Conservation (phyloP, 2,113 vertebrate species). For the Caracal caracal region DNA sequence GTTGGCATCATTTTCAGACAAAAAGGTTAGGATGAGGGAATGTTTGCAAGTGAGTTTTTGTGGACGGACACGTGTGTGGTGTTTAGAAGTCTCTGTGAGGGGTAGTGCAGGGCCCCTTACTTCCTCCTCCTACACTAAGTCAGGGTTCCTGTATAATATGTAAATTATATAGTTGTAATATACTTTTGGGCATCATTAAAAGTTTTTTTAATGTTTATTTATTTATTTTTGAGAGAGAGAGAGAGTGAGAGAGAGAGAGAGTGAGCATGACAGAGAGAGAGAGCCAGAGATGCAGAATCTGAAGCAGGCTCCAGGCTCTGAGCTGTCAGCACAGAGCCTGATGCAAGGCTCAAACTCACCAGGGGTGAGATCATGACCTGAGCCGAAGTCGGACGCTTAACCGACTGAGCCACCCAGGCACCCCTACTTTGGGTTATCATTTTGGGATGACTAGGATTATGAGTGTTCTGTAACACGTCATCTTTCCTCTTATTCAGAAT, state of each 20-base stretch:
- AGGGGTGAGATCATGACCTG: no score
- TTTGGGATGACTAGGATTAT: background rate
- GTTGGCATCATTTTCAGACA: background rate
- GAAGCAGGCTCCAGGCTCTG: no score
- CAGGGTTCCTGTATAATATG: background rate
- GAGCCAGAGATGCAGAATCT: no score
- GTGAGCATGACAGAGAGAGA: no score
- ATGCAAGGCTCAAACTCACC: no score
- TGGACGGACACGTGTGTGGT: fast-evolving
- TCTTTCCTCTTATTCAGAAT: background rate
- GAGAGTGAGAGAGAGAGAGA: no score
- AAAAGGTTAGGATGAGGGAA: background rate
- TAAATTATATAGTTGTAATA: background rate
- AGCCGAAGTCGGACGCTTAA: no score
- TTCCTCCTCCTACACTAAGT: background rate
- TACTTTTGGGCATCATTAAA: background rate
- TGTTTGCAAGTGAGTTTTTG: background rate
- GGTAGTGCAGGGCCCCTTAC: fast-evolving
- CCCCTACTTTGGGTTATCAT: background rate
- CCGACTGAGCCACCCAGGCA: no score
- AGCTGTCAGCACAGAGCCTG: no score
- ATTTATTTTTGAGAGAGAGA: no score
- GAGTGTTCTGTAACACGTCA: background rate
- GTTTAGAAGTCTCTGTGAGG: background rate
- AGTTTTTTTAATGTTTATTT: no score